These are phyloP conservation scores for Cephus sareptanus DNA, from an alignment of 2,888 invertebrate species.

Conservation along the genomic window DNA sequence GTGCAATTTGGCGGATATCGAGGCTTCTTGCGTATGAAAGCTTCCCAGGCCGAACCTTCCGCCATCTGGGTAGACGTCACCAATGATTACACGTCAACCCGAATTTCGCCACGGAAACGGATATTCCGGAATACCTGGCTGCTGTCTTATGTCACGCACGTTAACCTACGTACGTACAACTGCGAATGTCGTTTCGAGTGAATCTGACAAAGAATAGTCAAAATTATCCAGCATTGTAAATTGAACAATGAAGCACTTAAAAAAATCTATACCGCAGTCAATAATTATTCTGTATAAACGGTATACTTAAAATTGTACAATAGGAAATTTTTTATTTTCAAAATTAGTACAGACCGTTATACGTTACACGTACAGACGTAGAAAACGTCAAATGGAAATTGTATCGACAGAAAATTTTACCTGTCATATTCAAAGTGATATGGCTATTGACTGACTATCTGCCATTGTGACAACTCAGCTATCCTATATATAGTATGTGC, in stretches of 20 bases:
- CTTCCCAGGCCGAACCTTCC: neutral
- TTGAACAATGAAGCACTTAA: neutral
- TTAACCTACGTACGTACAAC: neutral
- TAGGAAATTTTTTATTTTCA: neutral
- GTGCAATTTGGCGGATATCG: neutral
- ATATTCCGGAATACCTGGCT: neutral
- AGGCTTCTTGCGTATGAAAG: neutral
- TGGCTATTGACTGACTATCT: neutral
- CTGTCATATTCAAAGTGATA: neutral
- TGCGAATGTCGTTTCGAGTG: neutral
- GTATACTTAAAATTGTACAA: neutral
- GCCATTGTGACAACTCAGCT: neutral
- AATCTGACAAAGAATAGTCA: neutral
- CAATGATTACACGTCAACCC: conserved; percentile 8
- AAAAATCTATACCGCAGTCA: neutral
- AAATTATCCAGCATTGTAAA: neutral
- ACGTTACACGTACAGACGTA: neutral
- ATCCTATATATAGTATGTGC: neutral
- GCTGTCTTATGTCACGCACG: neutral
- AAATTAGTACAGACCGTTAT: neutral
- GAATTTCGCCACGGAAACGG: conserved; percentile 6
- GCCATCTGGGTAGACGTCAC: conserved; percentile 3
- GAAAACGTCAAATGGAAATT: neutral
- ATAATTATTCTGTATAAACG: neutral
- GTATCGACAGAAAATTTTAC: neutral